Evolutionary conservation across 1,140 invertebrate species (phyloP).

Genomic region (Mycetomoellerius zeteki): DNA sequence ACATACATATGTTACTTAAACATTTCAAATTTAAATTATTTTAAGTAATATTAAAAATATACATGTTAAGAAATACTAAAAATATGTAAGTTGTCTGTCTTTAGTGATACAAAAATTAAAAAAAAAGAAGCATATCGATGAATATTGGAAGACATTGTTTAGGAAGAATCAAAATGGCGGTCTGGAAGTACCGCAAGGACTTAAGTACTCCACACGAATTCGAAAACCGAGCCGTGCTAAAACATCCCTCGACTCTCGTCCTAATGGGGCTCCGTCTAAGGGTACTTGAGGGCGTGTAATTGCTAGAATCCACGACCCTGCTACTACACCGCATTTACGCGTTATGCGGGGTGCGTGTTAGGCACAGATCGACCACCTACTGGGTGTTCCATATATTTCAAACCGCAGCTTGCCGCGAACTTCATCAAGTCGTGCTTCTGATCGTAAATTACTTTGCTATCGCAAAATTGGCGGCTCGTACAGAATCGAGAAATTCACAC

Average conservation of each 20-base stretch:
- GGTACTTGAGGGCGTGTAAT: slow-evolving; percentile 86
- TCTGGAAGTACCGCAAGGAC: slow-evolving; percentile 11
- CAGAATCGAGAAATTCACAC: not conserved
- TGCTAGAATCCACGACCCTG: slow-evolving; percentile 86
- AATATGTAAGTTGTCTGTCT: not conserved
- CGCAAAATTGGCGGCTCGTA: slow-evolving; percentile 40
- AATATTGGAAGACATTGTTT: slow-evolving; percentile 15
- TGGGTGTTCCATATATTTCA: slow-evolving; percentile 77
- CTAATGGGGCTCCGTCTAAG: slow-evolving; percentile 85
- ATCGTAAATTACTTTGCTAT: slow-evolving; percentile 56
- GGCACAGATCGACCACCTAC: slow-evolving; percentile 77
- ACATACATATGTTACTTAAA: not conserved
- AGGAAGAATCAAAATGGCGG: slow-evolving; percentile 34
- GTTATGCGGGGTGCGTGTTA: slow-evolving; percentile 79
- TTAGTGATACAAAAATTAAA: not conserved
- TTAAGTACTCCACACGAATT: slow-evolving; percentile 67
- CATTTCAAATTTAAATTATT: slow-evolving; percentile 1
- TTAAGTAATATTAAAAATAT: not conserved
- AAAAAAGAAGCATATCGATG: not conserved
- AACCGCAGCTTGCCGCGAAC: slow-evolving; percentile 45
- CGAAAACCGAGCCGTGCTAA: slow-evolving; percentile 81
- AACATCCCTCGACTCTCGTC: slow-evolving; percentile 83
- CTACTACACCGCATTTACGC: slow-evolving; percentile 84
- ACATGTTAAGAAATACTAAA: not conserved
- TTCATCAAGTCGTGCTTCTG: slow-evolving; percentile 51